Evolutionary conservation across 37 sponge, comb jelly and placozoan species (phyloP).

Genomic region (Spongia lamella): DNA sequence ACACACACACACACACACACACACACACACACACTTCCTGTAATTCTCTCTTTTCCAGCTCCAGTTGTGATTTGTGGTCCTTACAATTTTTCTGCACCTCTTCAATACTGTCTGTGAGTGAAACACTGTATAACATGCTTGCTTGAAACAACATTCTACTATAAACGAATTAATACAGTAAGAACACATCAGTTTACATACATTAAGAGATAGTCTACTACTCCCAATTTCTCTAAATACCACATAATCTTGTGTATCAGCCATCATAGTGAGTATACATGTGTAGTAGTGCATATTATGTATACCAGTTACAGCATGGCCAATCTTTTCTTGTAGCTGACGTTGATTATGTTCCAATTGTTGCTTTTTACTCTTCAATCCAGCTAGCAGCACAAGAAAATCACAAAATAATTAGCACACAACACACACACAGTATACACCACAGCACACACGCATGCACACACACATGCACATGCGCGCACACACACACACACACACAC

Average conservation of each 20-base stretch:
- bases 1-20: no score
- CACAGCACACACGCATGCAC: not conserved
- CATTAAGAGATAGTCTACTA: no score
- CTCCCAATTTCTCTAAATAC: no score
- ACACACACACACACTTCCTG: constrained; percentile 27
- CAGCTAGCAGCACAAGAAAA: no score
- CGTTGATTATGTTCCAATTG: constrained; percentile 46
- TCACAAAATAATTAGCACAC: no score
- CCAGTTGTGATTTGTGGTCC: constrained; percentile 45
- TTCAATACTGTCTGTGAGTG: constrained; percentile 8
- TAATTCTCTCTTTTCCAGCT: constrained; percentile 15
- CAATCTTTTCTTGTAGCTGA: constrained; percentile 42
- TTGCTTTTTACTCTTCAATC: constrained; percentile 57
- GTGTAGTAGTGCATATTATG: not conserved
- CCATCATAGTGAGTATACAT: not conserved
- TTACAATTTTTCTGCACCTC: constrained; percentile 41
- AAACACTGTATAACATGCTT: no score
- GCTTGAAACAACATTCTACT: no score
- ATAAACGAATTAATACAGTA: no score
- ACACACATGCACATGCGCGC: not conserved
- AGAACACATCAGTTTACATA: no score
- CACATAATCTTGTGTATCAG: not conserved
- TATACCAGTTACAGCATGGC: constrained; percentile 32
- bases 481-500: constrained; percentile 2
- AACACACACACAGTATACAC: not conserved